A percentile compares a stretch with the other conserved stretches of the same genome.
These are phyloP conservation scores for Chrysocyon brachyurus DNA, from an alignment of 2,797 vertebrate species.

Conservation along the genomic window DNA sequence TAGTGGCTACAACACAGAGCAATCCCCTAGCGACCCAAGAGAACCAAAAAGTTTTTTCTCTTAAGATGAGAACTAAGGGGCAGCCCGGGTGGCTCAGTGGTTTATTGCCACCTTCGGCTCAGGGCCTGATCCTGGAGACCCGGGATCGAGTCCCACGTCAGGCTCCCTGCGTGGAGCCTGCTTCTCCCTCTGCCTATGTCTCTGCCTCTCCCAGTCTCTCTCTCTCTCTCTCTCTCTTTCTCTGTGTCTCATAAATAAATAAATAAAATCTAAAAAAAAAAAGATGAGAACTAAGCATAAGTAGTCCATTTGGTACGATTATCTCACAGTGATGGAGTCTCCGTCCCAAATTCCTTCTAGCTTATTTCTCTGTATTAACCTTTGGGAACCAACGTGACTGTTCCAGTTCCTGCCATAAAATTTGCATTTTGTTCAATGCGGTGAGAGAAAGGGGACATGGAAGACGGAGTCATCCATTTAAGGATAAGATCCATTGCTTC, in stretches of 20 bases:
- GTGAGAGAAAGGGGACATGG: neutral
- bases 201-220: too few species aligned
- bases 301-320: fast-evolving
- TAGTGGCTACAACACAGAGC: neutral
- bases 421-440: neutral
- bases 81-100: too few species aligned
- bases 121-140: too few species aligned
- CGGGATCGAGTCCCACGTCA: too few species aligned
- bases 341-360: fast-evolving
- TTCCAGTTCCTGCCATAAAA: neutral
- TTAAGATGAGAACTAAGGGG: neutral
- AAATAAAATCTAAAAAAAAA: too few species aligned
- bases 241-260: too few species aligned
- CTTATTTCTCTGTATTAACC: neutral
- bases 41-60: neutral
- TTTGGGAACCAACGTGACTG: neutral
- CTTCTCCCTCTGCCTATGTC: too few species aligned
- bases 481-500: neutral
- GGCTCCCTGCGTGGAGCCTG: too few species aligned
- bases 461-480: neutral
- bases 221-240: too few species aligned
- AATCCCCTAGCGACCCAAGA: neutral
- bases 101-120: too few species aligned
- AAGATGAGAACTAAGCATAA: too few species aligned
- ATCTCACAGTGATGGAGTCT: neutral